Conservation (phyloP, 1,140 invertebrate species). For the Plectus sambesii region DNA sequence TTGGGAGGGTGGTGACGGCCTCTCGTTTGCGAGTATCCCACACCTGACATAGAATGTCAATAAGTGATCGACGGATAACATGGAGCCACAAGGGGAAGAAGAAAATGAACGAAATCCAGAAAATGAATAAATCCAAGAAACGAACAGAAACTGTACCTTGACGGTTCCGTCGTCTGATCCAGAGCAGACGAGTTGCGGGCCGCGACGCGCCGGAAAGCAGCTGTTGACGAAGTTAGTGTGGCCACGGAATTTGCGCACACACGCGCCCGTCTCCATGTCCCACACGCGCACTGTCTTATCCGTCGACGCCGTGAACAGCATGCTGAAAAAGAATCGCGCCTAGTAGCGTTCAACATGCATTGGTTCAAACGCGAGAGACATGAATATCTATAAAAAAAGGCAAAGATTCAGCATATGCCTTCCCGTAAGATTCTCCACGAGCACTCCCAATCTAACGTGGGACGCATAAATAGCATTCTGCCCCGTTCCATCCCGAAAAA, state of each 20-base stretch:
- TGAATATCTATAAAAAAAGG: too few relatives aligned
- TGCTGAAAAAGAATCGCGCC: too few relatives aligned
- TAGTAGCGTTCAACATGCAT: too few relatives aligned
- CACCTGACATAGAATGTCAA: slow-evolving; percentile 44
- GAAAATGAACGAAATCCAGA: slow-evolving; percentile 8
- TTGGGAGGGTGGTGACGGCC: slow-evolving; percentile 65
- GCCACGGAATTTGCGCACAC: slow-evolving; percentile 79
- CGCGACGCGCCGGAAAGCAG: slow-evolving; percentile 62
- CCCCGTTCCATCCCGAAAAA: too few relatives aligned
- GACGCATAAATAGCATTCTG: too few relatives aligned
- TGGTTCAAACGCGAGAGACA: too few relatives aligned
- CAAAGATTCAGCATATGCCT: too few relatives aligned
- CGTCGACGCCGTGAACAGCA: slow-evolving; percentile 79
- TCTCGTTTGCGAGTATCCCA: slow-evolving; percentile 74
- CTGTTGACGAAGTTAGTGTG: slow-evolving; percentile 54
- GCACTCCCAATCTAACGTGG: too few relatives aligned
- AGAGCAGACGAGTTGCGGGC: slow-evolving; percentile 74
- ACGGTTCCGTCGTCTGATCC: slow-evolving; percentile 89
- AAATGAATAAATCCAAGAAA: slow-evolving; percentile 13
- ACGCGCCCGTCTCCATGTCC: slow-evolving; percentile 73
- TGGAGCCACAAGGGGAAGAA: slow-evolving; percentile 1
- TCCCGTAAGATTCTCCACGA: too few relatives aligned
- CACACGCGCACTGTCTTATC: slow-evolving; percentile 89
- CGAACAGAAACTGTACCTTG: too few relatives aligned
- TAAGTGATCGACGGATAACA: slow-evolving; percentile 5